These are phyloP conservation scores for Dissostichus mawsoni DNA, from an alignment of 2,113 vertebrate genomes.

Conservation along the genomic window DNA sequence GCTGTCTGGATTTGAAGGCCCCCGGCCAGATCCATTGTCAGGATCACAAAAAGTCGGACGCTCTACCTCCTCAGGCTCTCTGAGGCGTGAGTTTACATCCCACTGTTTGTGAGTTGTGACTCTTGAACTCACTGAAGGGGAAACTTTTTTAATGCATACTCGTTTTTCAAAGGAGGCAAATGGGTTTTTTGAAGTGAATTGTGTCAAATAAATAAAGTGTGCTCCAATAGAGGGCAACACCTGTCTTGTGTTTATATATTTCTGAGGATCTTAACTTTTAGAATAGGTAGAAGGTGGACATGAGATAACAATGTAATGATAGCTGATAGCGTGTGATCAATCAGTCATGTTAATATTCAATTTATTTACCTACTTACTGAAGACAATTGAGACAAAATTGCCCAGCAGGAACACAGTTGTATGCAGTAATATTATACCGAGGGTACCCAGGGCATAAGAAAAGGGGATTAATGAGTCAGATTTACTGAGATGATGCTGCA, in stretches of 20 bases:
- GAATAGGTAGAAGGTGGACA: not conserved
- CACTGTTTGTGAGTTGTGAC: constrained; percentile 58
- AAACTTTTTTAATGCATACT: constrained; percentile 57
- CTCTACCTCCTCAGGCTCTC: constrained; percentile 43
- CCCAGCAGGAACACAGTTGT: not conserved
- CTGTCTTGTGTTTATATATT: constrained; percentile 22
- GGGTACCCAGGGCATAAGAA: not conserved
- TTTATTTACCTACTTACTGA: not conserved
- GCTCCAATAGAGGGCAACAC: constrained; percentile 23
- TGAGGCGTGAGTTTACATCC: constrained; percentile 52
- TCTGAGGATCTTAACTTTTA: constrained; percentile 6
- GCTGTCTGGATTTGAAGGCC: constrained; percentile 57
- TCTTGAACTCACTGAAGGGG: constrained; percentile 50
- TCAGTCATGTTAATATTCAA: not conserved
- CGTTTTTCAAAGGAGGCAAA: constrained; percentile 26
- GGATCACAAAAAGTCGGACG: constrained; percentile 60
- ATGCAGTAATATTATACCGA: not conserved
- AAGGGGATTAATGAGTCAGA: constrained; percentile 15
- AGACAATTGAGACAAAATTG: constrained; percentile 3
- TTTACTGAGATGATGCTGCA: constrained; percentile 43
- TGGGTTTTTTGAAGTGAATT: constrained; percentile 26
- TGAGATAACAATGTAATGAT: not conserved
- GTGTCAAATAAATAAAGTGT: constrained; percentile 42
- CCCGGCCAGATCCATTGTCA: constrained; percentile 49
- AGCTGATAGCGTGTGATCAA: not conserved